Percentiles rank a stretch among this genome's conserved stretches.
Evolutionary conservation across 2,797 vertebrate species (phyloP).

Genomic region (Alosa sapidissima): DNA sequence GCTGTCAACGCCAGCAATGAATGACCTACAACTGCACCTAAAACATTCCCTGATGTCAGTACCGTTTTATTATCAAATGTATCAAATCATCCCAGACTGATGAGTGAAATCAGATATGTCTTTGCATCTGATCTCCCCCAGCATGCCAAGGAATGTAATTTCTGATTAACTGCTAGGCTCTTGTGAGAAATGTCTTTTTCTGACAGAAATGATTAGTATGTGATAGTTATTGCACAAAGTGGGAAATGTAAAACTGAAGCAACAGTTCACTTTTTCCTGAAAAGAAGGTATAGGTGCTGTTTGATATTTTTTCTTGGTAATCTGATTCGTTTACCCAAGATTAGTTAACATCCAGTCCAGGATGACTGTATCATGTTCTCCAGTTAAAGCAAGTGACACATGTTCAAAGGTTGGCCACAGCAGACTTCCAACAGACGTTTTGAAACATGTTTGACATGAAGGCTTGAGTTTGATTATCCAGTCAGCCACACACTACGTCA

Average conservation of each 20-base stretch:
- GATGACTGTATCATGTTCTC: not conserved
- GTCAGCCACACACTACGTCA: not conserved
- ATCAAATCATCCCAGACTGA: not conserved
- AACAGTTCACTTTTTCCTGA: not conserved
- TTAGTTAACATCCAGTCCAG: not conserved
- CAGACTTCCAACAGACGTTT: not conserved
- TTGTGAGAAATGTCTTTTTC: not conserved
- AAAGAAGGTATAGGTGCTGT: not conserved
- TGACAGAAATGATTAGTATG: not conserved
- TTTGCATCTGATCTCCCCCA: not conserved
- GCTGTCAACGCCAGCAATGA: not conserved
- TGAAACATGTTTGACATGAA: not conserved
- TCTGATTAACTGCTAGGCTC: not conserved
- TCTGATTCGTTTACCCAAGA: not conserved
- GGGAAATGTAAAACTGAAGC: not conserved
- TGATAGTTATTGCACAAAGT: not conserved
- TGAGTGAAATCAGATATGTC: not conserved
- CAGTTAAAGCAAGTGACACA: not conserved
- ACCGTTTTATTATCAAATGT: not conserved
- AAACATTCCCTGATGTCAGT: not conserved
- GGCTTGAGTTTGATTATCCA: not conserved
- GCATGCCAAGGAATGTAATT: not conserved
- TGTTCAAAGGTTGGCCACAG: not conserved
- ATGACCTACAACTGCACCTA: not conserved
- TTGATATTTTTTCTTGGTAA: not conserved